A percentile compares a stretch with the other conserved stretches of the same genome.
Conservation (phyloP, 2,797 vertebrate genomes). For the Tokudaia muenninki region DNA sequence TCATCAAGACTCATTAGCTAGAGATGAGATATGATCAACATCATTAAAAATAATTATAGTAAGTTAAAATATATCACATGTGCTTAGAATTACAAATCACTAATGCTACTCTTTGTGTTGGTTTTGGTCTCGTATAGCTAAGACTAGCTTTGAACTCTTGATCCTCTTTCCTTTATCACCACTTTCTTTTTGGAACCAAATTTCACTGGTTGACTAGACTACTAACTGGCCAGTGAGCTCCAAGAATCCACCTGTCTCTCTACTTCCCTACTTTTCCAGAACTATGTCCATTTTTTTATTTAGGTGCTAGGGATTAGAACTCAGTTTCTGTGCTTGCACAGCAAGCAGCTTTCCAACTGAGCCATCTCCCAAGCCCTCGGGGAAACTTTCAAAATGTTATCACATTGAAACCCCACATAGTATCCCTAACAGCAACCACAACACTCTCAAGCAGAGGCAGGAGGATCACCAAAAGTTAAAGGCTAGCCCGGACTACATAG, state of each 20-base stretch:
- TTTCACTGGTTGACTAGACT: background rate
- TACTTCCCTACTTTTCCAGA: background rate
- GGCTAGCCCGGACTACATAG: background rate
- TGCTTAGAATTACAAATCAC: background rate
- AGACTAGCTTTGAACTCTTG: background rate
- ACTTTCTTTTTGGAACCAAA: background rate
- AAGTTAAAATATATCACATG: background rate
- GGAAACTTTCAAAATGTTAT: background rate
- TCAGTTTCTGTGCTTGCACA: background rate
- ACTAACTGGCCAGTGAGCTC: background rate
- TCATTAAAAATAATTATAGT: background rate
- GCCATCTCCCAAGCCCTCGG: background rate
- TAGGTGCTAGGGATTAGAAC: background rate
- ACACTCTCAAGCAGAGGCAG: background rate
- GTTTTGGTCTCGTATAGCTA: background rate
- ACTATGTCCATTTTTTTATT: background rate
- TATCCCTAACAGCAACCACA: background rate
- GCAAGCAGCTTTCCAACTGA: background rate
- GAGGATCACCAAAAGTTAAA: background rate
- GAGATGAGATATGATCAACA: background rate
- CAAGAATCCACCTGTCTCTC: background rate
- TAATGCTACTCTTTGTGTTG: background rate
- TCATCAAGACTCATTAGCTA: background rate
- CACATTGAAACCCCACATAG: background rate
- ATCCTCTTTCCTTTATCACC: background rate